A percentile compares a stretch with the other conserved stretches of the same genome.
Conservation (phyloP, 2,113 vertebrate species). For the Solenodon paradoxus region DNA sequence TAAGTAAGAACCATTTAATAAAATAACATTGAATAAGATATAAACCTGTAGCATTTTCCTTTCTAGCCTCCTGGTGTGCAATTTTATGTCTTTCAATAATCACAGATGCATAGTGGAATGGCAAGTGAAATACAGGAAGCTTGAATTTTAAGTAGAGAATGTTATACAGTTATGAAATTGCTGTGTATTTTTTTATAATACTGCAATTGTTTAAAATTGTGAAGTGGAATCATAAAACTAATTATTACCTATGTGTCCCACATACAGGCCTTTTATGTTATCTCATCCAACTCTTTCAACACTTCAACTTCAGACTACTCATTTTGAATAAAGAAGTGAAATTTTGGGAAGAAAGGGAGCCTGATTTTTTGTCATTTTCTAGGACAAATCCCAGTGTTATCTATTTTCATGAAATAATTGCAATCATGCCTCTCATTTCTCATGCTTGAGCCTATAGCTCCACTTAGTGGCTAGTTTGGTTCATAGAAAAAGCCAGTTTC, state of each 20-base stretch:
- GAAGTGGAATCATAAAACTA: neutral
- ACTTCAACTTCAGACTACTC: neutral
- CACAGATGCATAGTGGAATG: neutral
- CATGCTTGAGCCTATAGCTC: constrained; percentile 47
- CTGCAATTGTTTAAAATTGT: neutral
- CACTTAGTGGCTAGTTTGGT: constrained; percentile 57
- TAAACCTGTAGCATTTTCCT: neutral
- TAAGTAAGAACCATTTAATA: neutral
- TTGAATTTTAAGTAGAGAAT: neutral
- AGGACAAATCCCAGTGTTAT: neutral
- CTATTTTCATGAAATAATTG: constrained; percentile 16
- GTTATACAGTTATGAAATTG: neutral
- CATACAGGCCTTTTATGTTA: neutral
- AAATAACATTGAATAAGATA: neutral
- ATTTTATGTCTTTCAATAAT: neutral
- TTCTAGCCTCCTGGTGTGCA: neutral
- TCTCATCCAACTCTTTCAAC: neutral
- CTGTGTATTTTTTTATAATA: neutral
- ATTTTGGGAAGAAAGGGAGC: neutral
- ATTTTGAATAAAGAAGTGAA: constrained; percentile 6
- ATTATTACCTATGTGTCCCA: neutral
- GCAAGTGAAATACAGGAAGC: neutral
- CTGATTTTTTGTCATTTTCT: neutral
- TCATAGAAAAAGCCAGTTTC: neutral
- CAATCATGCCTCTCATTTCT: neutral